phyloP scores from a whole-genome alignment of 2,797 vertebrate genomes.

The Manis javanica region DNA sequence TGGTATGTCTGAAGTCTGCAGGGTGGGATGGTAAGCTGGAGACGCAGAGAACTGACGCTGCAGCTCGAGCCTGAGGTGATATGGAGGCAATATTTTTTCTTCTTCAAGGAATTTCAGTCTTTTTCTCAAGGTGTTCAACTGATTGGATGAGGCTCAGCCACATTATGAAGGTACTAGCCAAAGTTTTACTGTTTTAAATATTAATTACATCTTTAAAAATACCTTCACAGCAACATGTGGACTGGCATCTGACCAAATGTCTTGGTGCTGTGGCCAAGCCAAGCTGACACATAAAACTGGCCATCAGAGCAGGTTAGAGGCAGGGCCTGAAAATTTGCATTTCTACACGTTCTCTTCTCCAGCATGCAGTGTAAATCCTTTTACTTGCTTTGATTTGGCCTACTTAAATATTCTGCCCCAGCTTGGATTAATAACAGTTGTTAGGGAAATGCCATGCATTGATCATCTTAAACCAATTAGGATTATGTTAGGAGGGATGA shows the following conservation, averaged over 20 bases:
- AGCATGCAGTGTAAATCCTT: neutral
- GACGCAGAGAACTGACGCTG: fast-evolving
- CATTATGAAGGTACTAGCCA: neutral
- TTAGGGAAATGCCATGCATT: neutral
- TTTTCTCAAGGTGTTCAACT: neutral
- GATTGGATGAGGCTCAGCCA: neutral
- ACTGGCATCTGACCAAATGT: neutral
- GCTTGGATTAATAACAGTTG: neutral
- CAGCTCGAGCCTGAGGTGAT: neutral
- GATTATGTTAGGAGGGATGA: neutral
- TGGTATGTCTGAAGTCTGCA: neutral
- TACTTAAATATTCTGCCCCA: neutral
- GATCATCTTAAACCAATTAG: neutral
- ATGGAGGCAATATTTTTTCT: neutral
- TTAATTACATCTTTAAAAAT: neutral
- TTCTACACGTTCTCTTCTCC: neutral
- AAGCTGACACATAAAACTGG: neutral
- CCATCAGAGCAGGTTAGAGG: neutral
- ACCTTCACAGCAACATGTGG: neutral
- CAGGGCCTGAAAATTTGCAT: neutral
- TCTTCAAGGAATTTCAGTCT: neutral
- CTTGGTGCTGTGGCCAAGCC: neutral
- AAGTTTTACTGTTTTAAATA: neutral
- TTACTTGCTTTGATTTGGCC: neutral
- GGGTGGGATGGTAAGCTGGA: neutral